Evolutionary conservation across 1,140 invertebrate genomes (phyloP), one percentile per base, ranked within the genome.

Genomic region (Maconellicoccus hirsutus): DNA sequence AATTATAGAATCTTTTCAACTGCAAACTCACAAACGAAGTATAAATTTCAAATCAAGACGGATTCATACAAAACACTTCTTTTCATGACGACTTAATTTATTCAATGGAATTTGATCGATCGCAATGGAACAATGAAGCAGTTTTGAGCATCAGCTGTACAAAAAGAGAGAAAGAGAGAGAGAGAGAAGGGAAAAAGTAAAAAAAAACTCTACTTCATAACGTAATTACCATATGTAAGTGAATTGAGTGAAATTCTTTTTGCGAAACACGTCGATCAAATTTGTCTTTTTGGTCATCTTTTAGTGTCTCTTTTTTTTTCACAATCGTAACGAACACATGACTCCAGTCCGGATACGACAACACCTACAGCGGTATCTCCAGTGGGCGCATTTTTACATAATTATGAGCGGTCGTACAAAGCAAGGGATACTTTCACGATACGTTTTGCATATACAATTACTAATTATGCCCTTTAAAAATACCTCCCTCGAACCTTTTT

Each of bases 371-470:
- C 42, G 42, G 42, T 52, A 52, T 52, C 42, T 52, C 42, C 42
- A 19, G 42, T 52, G 42, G 42, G 42, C 42, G 42, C 42, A 52
- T 52, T 52, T 52, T 52, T 52, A 52, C 42, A 52, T 52, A 52
- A 52, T 52, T 52, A 52, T 19, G 42, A 52, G 16, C 42, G 42
- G 6, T 52, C 42, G 42, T 52, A 52, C 42, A 52, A 52, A 52
- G 42, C 42, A 52, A 52, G 42, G 42, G 42, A 52, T 52, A 52
- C 42, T 52, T 52, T 52, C 42, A 19, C 42, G 42, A 52, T 52
- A 52, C 42, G 42, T 52, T 52, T 52, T 52, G 42, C 42, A 52
- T 52, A 52, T 52, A 52, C 42, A 52, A 52, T 52, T 52, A 52
- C 42, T 52, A 52, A 52, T 52, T 52, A 52, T 52, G 42, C 42